Conservation (phyloP, 2,797 vertebrate species). For the Octomys mimax region DNA sequence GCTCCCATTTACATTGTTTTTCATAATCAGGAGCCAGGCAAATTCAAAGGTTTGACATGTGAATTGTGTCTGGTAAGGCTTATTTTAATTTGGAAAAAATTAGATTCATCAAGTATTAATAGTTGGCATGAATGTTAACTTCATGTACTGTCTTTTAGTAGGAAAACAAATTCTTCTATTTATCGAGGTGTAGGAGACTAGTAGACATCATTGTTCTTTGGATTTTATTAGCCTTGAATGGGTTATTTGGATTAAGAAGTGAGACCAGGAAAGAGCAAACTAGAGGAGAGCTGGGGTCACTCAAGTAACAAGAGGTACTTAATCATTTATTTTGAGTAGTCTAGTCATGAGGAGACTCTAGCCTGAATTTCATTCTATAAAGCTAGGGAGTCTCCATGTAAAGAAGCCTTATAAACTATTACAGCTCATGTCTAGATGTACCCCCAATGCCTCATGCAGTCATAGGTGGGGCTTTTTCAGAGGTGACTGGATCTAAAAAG, state of each 20-base stretch:
- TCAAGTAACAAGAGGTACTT: constrained; percentile 47
- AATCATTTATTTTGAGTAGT: constrained; percentile 53
- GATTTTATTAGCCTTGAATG: neutral
- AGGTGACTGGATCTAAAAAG: neutral
- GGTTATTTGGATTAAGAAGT: constrained; percentile 41
- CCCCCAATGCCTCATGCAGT: neutral
- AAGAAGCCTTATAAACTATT: neutral
- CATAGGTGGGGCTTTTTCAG: neutral
- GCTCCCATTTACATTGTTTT: constrained; percentile 55
- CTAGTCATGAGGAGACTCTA: neutral
- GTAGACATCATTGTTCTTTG: neutral
- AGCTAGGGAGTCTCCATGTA: neutral
- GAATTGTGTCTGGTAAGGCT: constrained; percentile 46
- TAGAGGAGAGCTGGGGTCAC: neutral
- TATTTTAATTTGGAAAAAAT: constrained; percentile 8
- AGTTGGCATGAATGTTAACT: neutral
- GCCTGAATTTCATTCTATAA: constrained; percentile 50
- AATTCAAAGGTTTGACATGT: neutral
- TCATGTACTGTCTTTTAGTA: neutral
- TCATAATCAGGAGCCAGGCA: constrained; percentile 33
- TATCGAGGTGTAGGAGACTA: neutral
- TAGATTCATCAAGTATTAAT: constrained; percentile 58
- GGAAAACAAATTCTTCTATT: neutral
- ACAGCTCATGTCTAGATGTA: neutral
- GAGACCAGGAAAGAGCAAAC: neutral